These are phyloP conservation scores for Otus sunia DNA, from an alignment of 2,113 vertebrate genomes.

Conservation along the genomic window DNA sequence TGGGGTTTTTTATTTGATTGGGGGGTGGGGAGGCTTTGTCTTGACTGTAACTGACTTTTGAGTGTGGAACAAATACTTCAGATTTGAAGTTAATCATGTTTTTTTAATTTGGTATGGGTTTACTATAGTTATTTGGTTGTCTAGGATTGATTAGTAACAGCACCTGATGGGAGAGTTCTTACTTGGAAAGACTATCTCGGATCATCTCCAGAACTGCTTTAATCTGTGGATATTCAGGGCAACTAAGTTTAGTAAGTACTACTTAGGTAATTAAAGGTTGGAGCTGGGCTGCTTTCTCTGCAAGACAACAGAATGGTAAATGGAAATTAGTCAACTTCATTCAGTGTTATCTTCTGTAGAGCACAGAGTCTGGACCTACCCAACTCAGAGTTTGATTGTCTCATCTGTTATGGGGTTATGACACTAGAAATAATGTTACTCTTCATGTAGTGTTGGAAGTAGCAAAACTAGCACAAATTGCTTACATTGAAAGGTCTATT, in stretches of 20 bases:
- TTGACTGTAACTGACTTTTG: neutral
- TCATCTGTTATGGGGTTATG: accelerated
- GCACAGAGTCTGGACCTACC: neutral
- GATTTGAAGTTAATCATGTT: neutral
- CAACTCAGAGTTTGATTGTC: neutral
- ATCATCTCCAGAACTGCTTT: slow-evolving; percentile 35
- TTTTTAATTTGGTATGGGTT: neutral
- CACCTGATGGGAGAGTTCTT: slow-evolving; percentile 17
- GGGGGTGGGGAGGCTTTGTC: neutral
- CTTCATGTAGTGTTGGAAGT: neutral
- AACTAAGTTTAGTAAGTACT: slow-evolving; percentile 49
- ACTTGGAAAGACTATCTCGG: slow-evolving; percentile 23
- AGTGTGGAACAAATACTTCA: neutral
- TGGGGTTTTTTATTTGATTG: accelerated
- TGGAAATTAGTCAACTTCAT: neutral
- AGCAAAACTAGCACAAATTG: neutral
- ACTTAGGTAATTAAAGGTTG: slow-evolving; percentile 40
- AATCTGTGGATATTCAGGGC: slow-evolving; percentile 55
- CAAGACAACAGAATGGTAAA: neutral
- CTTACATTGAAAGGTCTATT: neutral
- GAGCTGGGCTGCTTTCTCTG: slow-evolving; percentile 1
- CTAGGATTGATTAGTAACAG: neutral
- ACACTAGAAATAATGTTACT: neutral
- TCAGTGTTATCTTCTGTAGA: neutral
- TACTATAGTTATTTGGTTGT: neutral